Conservation (phyloP, 2,888 invertebrate genomes). For the Drosophila pseudotakahashii region DNA sequence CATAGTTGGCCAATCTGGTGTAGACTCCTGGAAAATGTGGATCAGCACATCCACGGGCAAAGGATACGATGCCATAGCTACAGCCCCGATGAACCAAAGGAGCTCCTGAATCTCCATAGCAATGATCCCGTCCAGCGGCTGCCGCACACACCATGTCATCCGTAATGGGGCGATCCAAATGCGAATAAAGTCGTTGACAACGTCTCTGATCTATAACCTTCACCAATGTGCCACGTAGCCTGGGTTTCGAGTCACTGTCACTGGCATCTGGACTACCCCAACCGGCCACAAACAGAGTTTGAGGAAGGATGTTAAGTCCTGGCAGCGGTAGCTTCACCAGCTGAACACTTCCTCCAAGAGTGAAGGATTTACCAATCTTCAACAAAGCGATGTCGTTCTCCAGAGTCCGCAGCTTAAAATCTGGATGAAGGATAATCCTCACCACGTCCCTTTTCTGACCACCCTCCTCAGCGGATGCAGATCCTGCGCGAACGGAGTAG, state of each 20-base stretch:
- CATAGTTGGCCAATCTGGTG: slow-evolving; percentile 36
- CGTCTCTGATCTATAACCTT: slow-evolving; percentile 13
- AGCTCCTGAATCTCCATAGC: slow-evolving; percentile 48
- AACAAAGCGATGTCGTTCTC: slow-evolving; percentile 39
- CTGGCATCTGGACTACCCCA: slow-evolving; percentile 24
- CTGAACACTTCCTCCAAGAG: slow-evolving; percentile 11
- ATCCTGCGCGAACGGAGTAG: slow-evolving; percentile 40
- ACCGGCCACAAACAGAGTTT: slow-evolving; percentile 31
- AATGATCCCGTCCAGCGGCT: slow-evolving; percentile 30
- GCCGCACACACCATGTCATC: slow-evolving; percentile 41
- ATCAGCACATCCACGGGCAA: slow-evolving; percentile 41
- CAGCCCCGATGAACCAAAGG: slow-evolving; percentile 32
- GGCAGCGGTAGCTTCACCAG: slow-evolving; percentile 31
- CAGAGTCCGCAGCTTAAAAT: slow-evolving; percentile 5
- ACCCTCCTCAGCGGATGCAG: not conserved
- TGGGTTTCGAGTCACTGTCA: not conserved
- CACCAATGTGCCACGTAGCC: slow-evolving; percentile 34
- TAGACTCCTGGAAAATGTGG: slow-evolving; percentile 43
- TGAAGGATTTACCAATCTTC: slow-evolving; percentile 14
- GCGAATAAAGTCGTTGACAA: slow-evolving; percentile 22
- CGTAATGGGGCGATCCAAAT: slow-evolving; percentile 10
- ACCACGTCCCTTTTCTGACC: slow-evolving; percentile 19
- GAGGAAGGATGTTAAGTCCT: slow-evolving; percentile 24
- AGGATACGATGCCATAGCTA: slow-evolving; percentile 46
- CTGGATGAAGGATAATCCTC: slow-evolving; percentile 29